phyloP scores from a whole-genome alignment of 2,113 vertebrate genomes.

The Paratilapia polleni region DNA sequence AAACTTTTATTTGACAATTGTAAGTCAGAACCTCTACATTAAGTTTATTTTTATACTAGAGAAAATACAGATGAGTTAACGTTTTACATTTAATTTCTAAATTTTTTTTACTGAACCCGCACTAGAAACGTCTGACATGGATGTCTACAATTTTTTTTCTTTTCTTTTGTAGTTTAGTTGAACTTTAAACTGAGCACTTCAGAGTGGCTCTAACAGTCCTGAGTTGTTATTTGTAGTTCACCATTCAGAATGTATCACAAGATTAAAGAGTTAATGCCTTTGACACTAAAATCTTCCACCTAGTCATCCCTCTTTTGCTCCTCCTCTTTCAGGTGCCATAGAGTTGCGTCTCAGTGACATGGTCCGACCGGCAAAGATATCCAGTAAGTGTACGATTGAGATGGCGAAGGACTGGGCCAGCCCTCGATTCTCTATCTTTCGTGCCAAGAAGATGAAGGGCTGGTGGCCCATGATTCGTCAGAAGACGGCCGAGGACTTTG shows the following conservation, averaged over 20 bases:
- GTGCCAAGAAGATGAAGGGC: constrained; percentile 88
- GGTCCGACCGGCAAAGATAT: constrained; percentile 85
- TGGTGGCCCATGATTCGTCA: constrained; percentile 93
- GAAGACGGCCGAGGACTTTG: constrained; percentile 84
- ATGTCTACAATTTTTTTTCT: no score
- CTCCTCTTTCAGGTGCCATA: constrained; percentile 79
- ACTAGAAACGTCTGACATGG: no score
- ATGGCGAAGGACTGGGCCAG: constrained; percentile 86
- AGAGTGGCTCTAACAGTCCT: fast-evolving
- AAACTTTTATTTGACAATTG: no score
- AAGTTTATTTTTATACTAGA: no score
- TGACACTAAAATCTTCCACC: background rate
- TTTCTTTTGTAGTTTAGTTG: no score
- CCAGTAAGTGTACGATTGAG: constrained; percentile 83
- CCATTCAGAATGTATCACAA: background rate
- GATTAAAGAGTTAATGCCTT: background rate
- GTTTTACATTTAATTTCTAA: no score
- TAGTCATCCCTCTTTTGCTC: background rate
- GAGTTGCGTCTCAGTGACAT: constrained; percentile 90
- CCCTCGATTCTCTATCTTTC: constrained; percentile 90
- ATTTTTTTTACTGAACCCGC: no score
- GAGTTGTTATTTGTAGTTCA: background rate
- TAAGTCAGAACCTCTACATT: no score
- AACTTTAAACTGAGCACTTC: no score
- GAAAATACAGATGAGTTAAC: no score